Evolutionary conservation across 1,140 invertebrate genomes (phyloP).

Genomic region (Drosophila nikananu): DNA sequence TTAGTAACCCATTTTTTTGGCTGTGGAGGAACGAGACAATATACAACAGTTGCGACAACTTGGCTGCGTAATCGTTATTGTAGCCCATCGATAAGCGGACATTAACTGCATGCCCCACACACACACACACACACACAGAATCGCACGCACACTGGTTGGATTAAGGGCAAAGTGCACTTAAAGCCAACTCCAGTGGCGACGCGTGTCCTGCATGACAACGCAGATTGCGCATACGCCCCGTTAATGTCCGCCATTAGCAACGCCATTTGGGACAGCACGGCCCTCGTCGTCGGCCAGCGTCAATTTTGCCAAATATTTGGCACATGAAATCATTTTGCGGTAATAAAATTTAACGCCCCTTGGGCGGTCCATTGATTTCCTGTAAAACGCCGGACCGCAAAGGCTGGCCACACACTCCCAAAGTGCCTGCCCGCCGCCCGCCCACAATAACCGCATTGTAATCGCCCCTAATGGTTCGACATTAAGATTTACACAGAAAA

Average conservation of each 20-base stretch:
- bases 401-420: slow-evolving; percentile 55
- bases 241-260: slow-evolving; percentile 76
- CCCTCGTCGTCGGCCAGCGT: slow-evolving; percentile 44
- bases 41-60: slow-evolving; percentile 26
- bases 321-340: slow-evolving; percentile 82
- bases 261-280: slow-evolving; percentile 61
- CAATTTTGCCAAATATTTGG: slow-evolving; percentile 82
- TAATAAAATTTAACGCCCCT: slow-evolving; percentile 73
- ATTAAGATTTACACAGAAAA: slow-evolving; percentile 47
- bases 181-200: slow-evolving; percentile 48
- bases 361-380: slow-evolving; percentile 71
- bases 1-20: neutral
- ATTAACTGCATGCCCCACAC: slow-evolving; percentile 56
- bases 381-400: slow-evolving; percentile 65
- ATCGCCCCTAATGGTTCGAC: slow-evolving; percentile 32
- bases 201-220: slow-evolving; percentile 70
- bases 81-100: slow-evolving; percentile 66
- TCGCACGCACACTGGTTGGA: slow-evolving; percentile 31
- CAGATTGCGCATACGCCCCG: slow-evolving; percentile 73
- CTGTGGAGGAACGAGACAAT: slow-evolving; percentile 9
- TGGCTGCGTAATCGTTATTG: slow-evolving; percentile 42
- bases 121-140: slow-evolving; percentile 8
- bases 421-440: neutral
- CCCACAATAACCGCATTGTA: slow-evolving; percentile 36
- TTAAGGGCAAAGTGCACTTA: slow-evolving; percentile 77